These are phyloP conservation scores for Sesamia inferens DNA, from an alignment of 2,888 invertebrate genomes.

Conservation along the genomic window DNA sequence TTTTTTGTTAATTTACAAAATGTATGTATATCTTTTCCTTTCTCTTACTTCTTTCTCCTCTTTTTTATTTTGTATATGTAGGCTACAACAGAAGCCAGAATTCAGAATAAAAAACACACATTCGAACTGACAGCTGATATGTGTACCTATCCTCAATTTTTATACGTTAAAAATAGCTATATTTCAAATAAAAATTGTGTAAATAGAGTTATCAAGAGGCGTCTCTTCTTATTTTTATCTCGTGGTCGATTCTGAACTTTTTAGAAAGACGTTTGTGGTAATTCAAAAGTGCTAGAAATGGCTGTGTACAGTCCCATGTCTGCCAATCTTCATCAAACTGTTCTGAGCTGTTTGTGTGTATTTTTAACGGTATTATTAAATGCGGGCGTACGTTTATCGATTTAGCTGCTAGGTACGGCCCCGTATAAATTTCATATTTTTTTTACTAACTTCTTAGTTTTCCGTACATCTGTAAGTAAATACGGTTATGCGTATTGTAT, in stretches of 20 bases:
- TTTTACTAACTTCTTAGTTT: not conserved
- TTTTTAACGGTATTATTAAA: not conserved
- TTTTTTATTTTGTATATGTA: not conserved
- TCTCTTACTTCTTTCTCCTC: too few relatives aligned
- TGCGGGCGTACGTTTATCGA: not conserved
- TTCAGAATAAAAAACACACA: not conserved
- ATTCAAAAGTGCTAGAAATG: not conserved
- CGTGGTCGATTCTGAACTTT: not conserved
- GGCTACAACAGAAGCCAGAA: not conserved
- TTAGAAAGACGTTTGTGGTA: not conserved
- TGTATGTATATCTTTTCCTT: too few relatives aligned
- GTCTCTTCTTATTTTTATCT: not conserved
- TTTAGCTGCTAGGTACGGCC: not conserved
- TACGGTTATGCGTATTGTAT: too few relatives aligned
- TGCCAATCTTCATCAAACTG: not conserved
- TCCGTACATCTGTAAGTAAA: too few relatives aligned
- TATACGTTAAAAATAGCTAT: not conserved
- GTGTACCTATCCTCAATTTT: not conserved
- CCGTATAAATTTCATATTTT: not conserved
- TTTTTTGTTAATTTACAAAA: slow-evolving; percentile 5
- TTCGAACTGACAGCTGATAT: not conserved
- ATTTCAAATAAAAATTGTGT: not conserved
- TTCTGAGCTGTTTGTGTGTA: not conserved
- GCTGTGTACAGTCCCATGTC: too few relatives aligned
- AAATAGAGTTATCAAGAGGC: not conserved